phyloP scores from a whole-genome alignment of 2,113 vertebrate species.

The Vulpes vulpes region DNA sequence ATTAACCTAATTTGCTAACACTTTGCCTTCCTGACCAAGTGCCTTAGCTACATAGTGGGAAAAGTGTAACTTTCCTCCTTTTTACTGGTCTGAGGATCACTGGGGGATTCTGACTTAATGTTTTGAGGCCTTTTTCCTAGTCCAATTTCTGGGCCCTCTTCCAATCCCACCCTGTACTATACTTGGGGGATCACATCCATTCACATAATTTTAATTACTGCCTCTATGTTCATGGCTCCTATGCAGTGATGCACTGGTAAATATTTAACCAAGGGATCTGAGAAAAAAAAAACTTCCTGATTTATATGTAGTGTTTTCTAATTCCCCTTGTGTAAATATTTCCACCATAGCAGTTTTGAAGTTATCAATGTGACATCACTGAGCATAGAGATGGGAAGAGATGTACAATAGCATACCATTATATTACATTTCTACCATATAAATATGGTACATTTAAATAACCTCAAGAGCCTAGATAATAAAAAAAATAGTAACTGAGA shows the following conservation, averaged over 20 bases:
- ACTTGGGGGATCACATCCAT: background rate
- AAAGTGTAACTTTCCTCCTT: background rate
- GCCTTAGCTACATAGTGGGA: background rate
- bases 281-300: background rate
- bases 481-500: background rate
- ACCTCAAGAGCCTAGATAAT: background rate
- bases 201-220: slow-evolving; percentile 39
- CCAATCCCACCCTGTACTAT: background rate
- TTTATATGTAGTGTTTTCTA: background rate
- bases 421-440: background rate
- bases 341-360: background rate
- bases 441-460: background rate
- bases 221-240: background rate
- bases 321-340: slow-evolving; percentile 36
- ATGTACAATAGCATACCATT: background rate
- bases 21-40: background rate
- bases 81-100: background rate
- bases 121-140: slow-evolving; percentile 37
- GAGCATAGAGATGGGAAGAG: background rate
- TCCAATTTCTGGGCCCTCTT: background rate
- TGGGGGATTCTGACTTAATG: background rate
- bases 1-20: slow-evolving; percentile 17
- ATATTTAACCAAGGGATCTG: slow-evolving; percentile 30
- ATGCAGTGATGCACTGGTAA: background rate
- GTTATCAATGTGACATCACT: background rate